Base-by-base conservation (phyloP, 2,888 invertebrate species). In the Amphiduros pacificus region DNA sequence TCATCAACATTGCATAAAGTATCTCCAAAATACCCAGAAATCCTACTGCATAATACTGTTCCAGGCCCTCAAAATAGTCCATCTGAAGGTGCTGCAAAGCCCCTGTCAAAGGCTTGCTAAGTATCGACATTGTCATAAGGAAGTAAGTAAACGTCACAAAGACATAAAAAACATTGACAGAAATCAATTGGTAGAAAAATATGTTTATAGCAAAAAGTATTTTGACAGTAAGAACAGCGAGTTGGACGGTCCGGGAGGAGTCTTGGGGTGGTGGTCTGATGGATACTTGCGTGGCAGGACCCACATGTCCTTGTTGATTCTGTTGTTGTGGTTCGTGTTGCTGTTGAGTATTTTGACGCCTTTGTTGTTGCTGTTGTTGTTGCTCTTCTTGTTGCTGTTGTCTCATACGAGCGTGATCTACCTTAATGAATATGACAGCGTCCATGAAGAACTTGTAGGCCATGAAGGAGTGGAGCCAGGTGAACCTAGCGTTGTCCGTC, bases 41-140 rank as follows among this genome's bases (percentile, higher is more conserved):
- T 11, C 57, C 61, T 28, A 17, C 22, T 6, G 62, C 61, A 36
- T 64, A 64, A 31, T 64, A 58, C 58, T 58, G 48, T 36, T 64
- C 64, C 29, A 64, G 31, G 4, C 64, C 64, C 32, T 64, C 64
- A 20, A 64, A 58, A 6, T 27, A 11, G 14, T 64, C 64, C 17
- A 62, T 24, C 29, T 64, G 44, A 2, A 48, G 22, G 3, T 22
- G 14, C 41, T 58, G 58, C 14, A 64, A 14, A 5, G 31, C 4
- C 29, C 24, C 1, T 2, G 53, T 62, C 9, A 62, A n/a, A 17
- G 48, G 29, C 11, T 24, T 5, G 17, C 58, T 55, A 0, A 57
- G n/a, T 28, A 26, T 50, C 20, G 20, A 31, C 20, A 44, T 36
- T 5, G 31, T 27, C 3, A 60, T 29, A 2, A 57, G 9, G 31